Conservation (phyloP, 1,140 invertebrate genomes). For the Camponotus pennsylvanicus region DNA sequence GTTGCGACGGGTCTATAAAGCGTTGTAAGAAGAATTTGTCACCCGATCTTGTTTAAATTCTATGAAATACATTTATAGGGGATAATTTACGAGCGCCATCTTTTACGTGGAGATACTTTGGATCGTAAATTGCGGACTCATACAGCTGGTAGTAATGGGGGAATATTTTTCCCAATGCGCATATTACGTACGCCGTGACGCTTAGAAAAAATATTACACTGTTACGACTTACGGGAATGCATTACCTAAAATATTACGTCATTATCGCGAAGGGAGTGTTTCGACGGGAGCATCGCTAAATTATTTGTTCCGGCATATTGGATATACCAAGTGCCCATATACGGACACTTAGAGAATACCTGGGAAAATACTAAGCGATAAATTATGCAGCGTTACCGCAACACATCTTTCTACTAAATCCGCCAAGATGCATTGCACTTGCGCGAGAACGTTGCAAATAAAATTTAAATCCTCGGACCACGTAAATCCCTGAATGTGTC, state of each 20-base stretch:
- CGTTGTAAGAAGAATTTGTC: constrained; percentile 60
- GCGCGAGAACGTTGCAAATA: constrained; percentile 18
- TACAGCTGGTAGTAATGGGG: constrained; percentile 65
- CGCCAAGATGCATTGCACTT: constrained; percentile 30
- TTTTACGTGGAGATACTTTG: constrained; percentile 56
- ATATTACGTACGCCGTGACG: constrained; percentile 62
- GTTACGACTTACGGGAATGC: constrained; percentile 60
- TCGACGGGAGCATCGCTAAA: constrained; percentile 37
- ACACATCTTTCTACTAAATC: constrained; percentile 40
- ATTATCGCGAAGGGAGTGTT: constrained; percentile 50
- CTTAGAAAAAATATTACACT: constrained; percentile 49
- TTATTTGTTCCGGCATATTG: constrained; percentile 45
- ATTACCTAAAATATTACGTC: constrained; percentile 59
- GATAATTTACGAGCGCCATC: constrained; percentile 59
- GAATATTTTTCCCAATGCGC: constrained; percentile 69
- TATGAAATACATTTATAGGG: constrained; percentile 69
- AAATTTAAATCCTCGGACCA: constrained; percentile 23
- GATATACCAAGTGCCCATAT: neutral
- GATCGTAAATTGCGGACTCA: constrained; percentile 62
- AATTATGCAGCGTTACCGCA: constrained; percentile 48
- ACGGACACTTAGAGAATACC: constrained; percentile 34
- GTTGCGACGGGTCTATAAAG: constrained; percentile 57
- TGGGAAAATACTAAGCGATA: constrained; percentile 36
- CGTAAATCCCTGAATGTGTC: neutral
- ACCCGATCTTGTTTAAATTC: constrained; percentile 68